Evolutionary conservation across 2,888 invertebrate species (phyloP).

Genomic region (Melanotus villosus): DNA sequence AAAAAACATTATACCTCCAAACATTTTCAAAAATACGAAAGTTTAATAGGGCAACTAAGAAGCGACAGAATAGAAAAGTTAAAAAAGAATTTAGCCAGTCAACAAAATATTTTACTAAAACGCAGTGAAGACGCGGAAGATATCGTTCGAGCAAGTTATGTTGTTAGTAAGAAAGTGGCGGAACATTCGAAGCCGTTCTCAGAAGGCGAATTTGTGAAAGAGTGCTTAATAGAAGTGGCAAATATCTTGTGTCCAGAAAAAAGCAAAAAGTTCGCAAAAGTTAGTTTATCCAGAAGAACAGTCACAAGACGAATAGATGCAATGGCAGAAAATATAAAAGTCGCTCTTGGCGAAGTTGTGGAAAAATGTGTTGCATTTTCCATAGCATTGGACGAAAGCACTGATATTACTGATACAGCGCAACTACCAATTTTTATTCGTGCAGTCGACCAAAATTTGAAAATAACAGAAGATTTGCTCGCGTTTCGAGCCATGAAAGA

Average conservation of each 20-base stretch:
- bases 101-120: conserved; percentile 32
- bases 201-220: conserved; percentile 28
- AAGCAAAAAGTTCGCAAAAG: conserved; percentile 37
- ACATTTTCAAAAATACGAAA: conserved; percentile 26
- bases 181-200: conserved; percentile 19
- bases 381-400: conserved; percentile 38
- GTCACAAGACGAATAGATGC: conserved; percentile 40
- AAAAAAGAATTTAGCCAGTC: conserved; percentile 35
- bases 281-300: conserved; percentile 37
- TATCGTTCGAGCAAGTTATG: conserved; percentile 42
- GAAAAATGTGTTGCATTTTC: conserved; percentile 36
- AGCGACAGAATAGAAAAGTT: conserved; percentile 25
- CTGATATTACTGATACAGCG: conserved; percentile 32
- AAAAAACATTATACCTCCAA: conserved; percentile 43
- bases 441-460: conserved; percentile 14
- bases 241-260: conserved; percentile 40
- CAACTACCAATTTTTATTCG: conserved; percentile 37
- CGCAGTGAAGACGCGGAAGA: conserved; percentile 28
- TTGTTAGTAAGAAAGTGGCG: conserved; percentile 20
- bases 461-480: conserved; percentile 36
- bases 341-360: conserved; percentile 30
- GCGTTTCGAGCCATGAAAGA: conserved; percentile 15
- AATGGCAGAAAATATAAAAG: conserved; percentile 41
- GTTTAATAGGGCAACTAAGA: conserved; percentile 27
- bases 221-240: conserved; percentile 32